Base-by-base conservation (phyloP, 1,140 invertebrate species). In the Drosophila ercepeae region DNA sequence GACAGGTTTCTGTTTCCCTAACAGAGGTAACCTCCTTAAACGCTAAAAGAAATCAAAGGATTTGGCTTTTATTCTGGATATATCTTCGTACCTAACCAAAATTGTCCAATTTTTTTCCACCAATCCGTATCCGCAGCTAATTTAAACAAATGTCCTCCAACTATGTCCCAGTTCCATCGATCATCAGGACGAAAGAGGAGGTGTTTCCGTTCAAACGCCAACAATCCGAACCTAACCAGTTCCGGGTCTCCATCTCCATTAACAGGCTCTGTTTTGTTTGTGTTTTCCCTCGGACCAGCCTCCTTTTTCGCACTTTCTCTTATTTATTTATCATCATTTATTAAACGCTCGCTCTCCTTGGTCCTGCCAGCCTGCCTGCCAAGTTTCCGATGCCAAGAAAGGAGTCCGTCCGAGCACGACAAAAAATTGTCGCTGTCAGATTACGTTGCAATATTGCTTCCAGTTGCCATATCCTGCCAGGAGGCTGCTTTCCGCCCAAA, bases 251-350 rank as follows among this genome's bases (percentile, higher is more conserved):
- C 61, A 86, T 42, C 58, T 75, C 74, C 61, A 86, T 76, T 86
- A 79, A 59, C 60, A 32, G 48, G 23, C 58, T 36, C 59, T 49
- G n/a, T 34, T 45, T 60, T 51, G 60, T 65, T 57, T 55, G 39
- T 63, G n/a, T 36, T 25, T 52, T 34, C 27, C 27, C 51, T 46
- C 32, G 32, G 75, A 34, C 44, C 78, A 69, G 64, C 64, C 71
- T 75, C 45, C 78, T 58, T 70, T 72, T 73, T 50, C 67, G 72
- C 72, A 82, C 63, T 68, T 65, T 57, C 65, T 57, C 65, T 67
- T 81, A 77, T 86, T 83, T 83, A 83, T 83, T 84, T 84, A 84
- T 76, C 81, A 88, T 84, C 81, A 84, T 84, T 84, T 84, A 84
- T 84, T 84, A 86, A 61, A 45, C 78, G 54, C 60, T 73, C 78